Conservation (phyloP, 2,797 vertebrate genomes). For the Gadopsis marmoratus region DNA sequence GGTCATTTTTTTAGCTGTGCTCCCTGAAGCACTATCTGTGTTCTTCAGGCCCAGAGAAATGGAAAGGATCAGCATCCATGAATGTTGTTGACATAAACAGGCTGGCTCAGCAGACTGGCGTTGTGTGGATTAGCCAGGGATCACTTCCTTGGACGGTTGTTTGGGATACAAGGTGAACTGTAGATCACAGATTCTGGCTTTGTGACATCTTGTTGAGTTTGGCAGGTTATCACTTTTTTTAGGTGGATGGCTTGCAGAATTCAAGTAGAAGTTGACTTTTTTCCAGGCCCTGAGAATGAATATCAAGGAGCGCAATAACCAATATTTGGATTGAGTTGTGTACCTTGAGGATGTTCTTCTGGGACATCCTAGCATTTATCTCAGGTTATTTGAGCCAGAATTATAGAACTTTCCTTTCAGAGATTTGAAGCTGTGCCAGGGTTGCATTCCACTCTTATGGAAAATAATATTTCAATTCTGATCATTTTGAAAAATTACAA, state of each 20-base stretch:
- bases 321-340: slow-evolving; percentile 1
- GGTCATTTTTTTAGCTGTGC: slow-evolving; percentile 34
- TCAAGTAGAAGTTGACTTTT: background rate
- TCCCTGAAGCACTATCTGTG: slow-evolving; percentile 38
- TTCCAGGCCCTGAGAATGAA: background rate
- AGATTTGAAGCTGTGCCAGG: background rate
- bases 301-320: background rate
- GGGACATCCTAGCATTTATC: background rate
- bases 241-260: slow-evolving; percentile 14
- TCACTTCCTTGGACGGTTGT: slow-evolving; percentile 65
- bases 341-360: background rate
- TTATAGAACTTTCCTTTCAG: background rate
- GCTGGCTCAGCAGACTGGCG: slow-evolving; percentile 57
- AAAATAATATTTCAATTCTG: background rate
- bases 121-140: slow-evolving; percentile 64
- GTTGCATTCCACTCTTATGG: background rate
- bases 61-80: slow-evolving; percentile 49
- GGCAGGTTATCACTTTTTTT: slow-evolving; percentile 17
- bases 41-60: slow-evolving; percentile 51
- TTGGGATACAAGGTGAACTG: slow-evolving; percentile 53
- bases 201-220: slow-evolving; percentile 33
- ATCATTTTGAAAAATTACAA: background rate
- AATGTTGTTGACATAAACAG: slow-evolving; percentile 70
- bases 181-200: slow-evolving; percentile 51
- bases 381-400: background rate